Percentiles rank a stretch among this genome's conserved stretches.
These are phyloP conservation scores for Grantiella picta DNA, from an alignment of 2,113 vertebrate species.

Conservation along the genomic window DNA sequence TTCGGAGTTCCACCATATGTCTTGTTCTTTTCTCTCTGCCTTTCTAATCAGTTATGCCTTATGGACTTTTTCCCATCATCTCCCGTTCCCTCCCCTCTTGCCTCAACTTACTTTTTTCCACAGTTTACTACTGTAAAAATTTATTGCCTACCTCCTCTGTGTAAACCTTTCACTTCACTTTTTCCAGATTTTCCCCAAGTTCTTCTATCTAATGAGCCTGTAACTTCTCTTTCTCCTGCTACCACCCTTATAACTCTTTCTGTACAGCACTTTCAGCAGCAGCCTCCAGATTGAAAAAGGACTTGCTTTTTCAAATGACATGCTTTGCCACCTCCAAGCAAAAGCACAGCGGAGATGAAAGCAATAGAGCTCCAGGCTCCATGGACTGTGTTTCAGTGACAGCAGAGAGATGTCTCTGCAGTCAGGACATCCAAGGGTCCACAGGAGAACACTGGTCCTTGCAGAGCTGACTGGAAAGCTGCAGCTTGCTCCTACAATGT, in stretches of 20 bases:
- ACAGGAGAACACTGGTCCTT: not conserved
- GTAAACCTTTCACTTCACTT: not conserved
- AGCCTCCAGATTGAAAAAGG: not conserved
- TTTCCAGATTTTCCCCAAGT: not conserved
- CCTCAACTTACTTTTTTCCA: not conserved
- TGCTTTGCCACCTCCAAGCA: not conserved
- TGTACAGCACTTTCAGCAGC: not conserved
- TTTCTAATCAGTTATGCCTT: conserved; percentile 17
- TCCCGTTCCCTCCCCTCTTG: not conserved
- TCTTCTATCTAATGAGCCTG: not conserved
- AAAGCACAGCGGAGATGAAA: not conserved
- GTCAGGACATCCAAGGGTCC: not conserved
- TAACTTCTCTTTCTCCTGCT: not conserved
- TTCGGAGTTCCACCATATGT: conserved; percentile 34
- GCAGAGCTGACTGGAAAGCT: not conserved
- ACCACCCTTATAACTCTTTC: not conserved
- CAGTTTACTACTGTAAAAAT: not conserved
- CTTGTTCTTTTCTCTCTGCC: conserved; percentile 15
- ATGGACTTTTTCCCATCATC: not conserved
- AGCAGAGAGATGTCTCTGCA: not conserved
- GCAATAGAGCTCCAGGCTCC: not conserved
- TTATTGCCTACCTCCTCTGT: not conserved
- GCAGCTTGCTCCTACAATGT: not conserved
- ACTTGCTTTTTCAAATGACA: not conserved
- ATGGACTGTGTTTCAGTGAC: not conserved